Evolutionary conservation across 23 tunicate species (phyloP).

Genomic region (Diplosoma virens): DNA sequence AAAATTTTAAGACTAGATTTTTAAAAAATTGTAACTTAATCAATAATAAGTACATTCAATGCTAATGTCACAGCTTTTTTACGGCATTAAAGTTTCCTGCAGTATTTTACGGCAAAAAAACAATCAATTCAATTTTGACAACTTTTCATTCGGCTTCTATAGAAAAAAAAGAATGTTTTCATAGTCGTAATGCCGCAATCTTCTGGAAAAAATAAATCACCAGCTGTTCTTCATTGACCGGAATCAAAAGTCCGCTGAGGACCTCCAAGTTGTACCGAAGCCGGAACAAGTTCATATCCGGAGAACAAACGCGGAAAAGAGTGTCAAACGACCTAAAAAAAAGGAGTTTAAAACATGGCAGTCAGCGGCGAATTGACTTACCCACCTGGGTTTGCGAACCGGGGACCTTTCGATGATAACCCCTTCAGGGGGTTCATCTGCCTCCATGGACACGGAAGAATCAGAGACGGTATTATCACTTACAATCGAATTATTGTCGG

Average conservation of each 20-base stretch:
- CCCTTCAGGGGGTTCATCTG: slow-evolving; percentile 16
- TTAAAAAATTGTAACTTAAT: too few relatives aligned
- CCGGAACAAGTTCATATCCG: slow-evolving; percentile 78
- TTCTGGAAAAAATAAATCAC: too few relatives aligned
- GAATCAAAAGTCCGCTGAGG: slow-evolving; percentile 66
- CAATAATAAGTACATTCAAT: too few relatives aligned
- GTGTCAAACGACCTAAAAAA: slow-evolving; percentile 32
- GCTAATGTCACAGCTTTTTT: too few relatives aligned
- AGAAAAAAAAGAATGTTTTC: too few relatives aligned
- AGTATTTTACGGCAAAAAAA: too few relatives aligned
- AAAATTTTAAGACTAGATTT: too few relatives aligned
- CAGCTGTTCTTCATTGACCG: slow-evolving; percentile 60
- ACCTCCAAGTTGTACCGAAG: slow-evolving; percentile 84
- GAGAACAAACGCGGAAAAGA: slow-evolving; percentile 50
- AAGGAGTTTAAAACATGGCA: neutral
- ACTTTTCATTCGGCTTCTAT: too few relatives aligned
- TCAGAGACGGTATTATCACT: slow-evolving; percentile 9
- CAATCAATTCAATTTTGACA: too few relatives aligned
- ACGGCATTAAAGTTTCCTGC: too few relatives aligned
- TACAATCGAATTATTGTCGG: slow-evolving; percentile 22
- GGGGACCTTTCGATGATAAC: slow-evolving; percentile 9
- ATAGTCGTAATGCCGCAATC: too few relatives aligned
- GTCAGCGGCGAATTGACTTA: neutral
- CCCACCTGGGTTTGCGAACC: neutral
- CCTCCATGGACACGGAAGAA: slow-evolving; percentile 14